Base-by-base conservation (phyloP, 2,888 invertebrate species). In the Trypoxylon attenuatum region DNA sequence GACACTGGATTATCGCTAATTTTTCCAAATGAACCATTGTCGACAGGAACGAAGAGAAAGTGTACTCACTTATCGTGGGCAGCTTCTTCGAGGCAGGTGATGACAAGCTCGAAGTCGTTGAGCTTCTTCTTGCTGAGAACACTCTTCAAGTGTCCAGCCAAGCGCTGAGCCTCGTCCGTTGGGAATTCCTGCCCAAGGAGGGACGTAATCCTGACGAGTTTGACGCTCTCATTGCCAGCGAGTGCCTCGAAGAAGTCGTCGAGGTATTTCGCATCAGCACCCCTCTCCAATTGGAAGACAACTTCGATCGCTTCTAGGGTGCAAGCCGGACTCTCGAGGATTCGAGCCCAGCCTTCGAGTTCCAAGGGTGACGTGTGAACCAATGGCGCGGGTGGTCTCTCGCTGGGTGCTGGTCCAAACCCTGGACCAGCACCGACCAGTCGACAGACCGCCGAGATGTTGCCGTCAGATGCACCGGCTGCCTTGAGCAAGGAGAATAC, bases 141-240 rank as follows among this genome's bases (percentile, higher is more conserved):
- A 63, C 86, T 87, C 41, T 87, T 87, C 27, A 89, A 86, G 73
- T 88, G 88, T 27, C 84, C 87, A 0, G 89, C 88, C 38, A 89
- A 78, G 59, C 87, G 84, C 56, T 87, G 87, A 19, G 89, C 88
- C 76, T 89, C 89, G 27, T 88, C 86, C 13, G 88, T 87, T 21
- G 88, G 88, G 58, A 89, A 89, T 76, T 90, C 90, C 67, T 89
- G 89, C 5, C 89, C 89, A 1, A 89, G 84, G 3, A 89, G 80
- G 1, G 89, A 89, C 1, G 89, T 88, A 21, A 89, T 87, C 59
- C 89, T 87, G 22, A 90, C 87, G 19, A 88, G 87, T 55, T 88
- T 87, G 8, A 90, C 89, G 65, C 89, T 89, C 78, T 89, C 89
- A 71, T 90, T 90, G 23, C 85, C 82, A 0, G 88, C 87, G 2